Base-by-base conservation (phyloP, 2,888 invertebrate species). In the Spatulosminthurus flaviceps region DNA sequence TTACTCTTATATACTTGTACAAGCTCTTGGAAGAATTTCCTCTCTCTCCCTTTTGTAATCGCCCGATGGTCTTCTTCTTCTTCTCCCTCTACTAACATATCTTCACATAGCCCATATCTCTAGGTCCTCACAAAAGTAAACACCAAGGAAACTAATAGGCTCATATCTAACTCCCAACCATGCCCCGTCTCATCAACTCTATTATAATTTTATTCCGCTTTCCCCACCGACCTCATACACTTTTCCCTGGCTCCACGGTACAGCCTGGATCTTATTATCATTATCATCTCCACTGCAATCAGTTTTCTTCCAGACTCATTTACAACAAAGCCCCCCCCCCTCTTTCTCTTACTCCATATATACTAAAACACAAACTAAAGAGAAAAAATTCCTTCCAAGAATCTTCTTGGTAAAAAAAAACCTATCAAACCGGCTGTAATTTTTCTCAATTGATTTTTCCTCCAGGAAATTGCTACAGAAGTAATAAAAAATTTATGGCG, bases 171-270 rank as follows among this genome's bases (percentile, higher is more conserved):
- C 64, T 22, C 64, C 26, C 64, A 24, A 9, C 64, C 64, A 64
- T 64, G 21, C 64, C 64, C n/a, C 64, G 64, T 64, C 64, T 64
- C 64, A 64, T 64, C 64, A 64, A 24, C 64, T 64, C 64, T 64
- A 64, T 22, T 64, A 64, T 64, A 64, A 64, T 64, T 64, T 64
- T 64, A 64, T 64, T 64, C 64, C 64, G 64, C 24, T 64, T 24
- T 26, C 24, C 64, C 26, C 64, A 64, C 64, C 64, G 64, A 64
- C 64, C 24, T 69, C 69, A 24, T 64, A 24, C 4, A 4, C 26
- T 22, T 64, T 64, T 64, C 24, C 24, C 64, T 24, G 51, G 4
- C 51, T 51, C 16, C 64, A 64, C 11, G 64, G 64, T 64, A 9
- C 16, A n/a, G n/a, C 64, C 64, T 64, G 24, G 24, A 41, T 21